Conservation (phyloP, 2,888 invertebrate genomes). For the Microctonus hyperodae region DNA sequence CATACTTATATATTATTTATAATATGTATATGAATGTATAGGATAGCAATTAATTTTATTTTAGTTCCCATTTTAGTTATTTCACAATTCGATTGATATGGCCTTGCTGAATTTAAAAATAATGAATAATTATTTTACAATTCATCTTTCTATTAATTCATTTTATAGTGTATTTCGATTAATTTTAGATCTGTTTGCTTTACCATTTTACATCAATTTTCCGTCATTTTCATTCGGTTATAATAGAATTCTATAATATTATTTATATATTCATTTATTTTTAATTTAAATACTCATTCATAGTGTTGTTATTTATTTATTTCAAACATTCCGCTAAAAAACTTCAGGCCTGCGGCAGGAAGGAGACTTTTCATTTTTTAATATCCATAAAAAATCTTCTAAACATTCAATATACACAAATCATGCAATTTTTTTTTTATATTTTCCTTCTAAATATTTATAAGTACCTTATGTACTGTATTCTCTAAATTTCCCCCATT, state of each 20-base stretch:
- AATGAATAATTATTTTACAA: conserved; percentile 32
- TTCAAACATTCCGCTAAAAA: not conserved
- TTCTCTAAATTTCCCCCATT: not conserved
- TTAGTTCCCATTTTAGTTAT: not conserved
- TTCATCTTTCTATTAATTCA: conserved; percentile 28
- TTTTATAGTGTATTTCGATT: conserved; percentile 19
- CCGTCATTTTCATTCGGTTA: not conserved
- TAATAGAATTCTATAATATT: no score
- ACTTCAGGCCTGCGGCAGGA: conserved; percentile 4
- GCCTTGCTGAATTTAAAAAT: conserved; percentile 25
- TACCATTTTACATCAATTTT: conserved; percentile 31
- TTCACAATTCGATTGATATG: conserved; percentile 35
- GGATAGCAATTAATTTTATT: conserved; percentile 1
- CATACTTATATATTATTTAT: not conserved
- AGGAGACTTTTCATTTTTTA: not conserved
- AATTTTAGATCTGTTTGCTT: conserved; percentile 42
- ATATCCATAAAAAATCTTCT: conserved; percentile 7
- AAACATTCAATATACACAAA: not conserved
- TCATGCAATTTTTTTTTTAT: not conserved
- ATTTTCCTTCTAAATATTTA: not conserved
- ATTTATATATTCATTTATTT: conserved; percentile 6
- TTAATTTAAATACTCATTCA: not conserved
- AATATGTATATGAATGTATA: not conserved
- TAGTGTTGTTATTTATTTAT: not conserved
- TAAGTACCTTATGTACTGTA: not conserved